Evolutionary conservation across 92 coral and sea anemone genomes (phyloP).

Genomic region (Heteractis magnifica): DNA sequence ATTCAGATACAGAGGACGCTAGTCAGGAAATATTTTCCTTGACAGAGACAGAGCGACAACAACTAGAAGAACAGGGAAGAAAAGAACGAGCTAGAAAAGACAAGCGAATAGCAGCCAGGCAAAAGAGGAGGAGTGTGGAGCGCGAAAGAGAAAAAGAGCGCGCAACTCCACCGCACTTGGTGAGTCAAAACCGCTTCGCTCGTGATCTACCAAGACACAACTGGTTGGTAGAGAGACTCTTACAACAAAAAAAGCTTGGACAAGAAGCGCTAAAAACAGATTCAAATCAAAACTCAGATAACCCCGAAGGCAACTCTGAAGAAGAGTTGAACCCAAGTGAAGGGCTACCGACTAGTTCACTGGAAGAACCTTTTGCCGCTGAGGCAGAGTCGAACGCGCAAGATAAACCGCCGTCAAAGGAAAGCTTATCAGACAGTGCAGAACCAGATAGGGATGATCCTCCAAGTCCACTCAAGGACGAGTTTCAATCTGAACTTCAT

Average conservation of each 20-base stretch:
- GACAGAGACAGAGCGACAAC: constrained; percentile 50
- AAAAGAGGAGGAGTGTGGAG: constrained; percentile 69
- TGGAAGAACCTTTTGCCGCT: constrained; percentile 20
- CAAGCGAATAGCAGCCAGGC: constrained; percentile 66
- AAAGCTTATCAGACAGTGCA: constrained; percentile 18
- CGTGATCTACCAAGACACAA: constrained; percentile 97
- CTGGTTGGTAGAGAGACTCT: constrained; percentile 92
- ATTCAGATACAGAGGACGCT: constrained; percentile 64
- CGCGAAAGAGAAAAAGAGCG: constrained; percentile 77
- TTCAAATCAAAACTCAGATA: constrained; percentile 18
- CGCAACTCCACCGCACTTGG: constrained; percentile 83
- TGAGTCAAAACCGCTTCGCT: constrained; percentile 92
- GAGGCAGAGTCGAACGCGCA: constrained; percentile 33
- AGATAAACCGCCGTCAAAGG: constrained; percentile 24
- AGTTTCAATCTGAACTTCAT: constrained; percentile 74
- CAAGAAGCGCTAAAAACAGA: constrained; percentile 60
- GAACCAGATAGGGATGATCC: constrained; percentile 55
- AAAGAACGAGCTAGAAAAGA: constrained; percentile 66
- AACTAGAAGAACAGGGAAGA: constrained; percentile 64
- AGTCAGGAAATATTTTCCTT: constrained; percentile 63
- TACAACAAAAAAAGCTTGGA: constrained; percentile 83
- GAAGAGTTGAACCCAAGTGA: constrained; percentile 44
- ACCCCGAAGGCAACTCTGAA: constrained; percentile 44
- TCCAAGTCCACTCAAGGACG: constrained; percentile 54
- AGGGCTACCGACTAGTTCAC: constrained; percentile 27